Percentiles rank a stretch among this genome's conserved stretches.
phyloP scores from a whole-genome alignment of 2,888 invertebrate species.

The Maniola hyperantus region DNA sequence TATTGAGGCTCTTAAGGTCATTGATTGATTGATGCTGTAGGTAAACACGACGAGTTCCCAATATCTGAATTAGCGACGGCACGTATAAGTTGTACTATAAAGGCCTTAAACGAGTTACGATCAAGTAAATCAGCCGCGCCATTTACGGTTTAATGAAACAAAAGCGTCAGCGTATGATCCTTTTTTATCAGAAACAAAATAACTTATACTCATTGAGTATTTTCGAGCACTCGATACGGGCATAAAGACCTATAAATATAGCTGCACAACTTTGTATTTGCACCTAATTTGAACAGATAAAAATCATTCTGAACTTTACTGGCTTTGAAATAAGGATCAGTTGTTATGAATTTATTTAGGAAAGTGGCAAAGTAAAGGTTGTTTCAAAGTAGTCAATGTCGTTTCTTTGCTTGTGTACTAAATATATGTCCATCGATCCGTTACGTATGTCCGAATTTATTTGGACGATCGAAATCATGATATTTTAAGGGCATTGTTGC shows the following conservation, averaged over 20 bases:
- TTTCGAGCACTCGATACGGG: constrained; percentile 66
- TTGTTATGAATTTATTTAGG: not conserved
- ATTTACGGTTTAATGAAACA: constrained; percentile 76
- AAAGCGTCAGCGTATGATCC: constrained; percentile 68
- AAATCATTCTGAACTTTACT: constrained; percentile 17
- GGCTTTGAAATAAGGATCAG: not conserved
- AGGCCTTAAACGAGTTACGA: constrained; percentile 30
- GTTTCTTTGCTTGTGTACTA: constrained; percentile 53
- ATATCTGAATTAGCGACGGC: constrained; percentile 26
- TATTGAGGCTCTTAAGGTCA: too few species aligned
- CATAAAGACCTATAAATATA: constrained; percentile 71
- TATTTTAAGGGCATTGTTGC: constrained; percentile 48
- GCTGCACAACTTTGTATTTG: constrained; percentile 31
- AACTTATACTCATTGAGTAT: constrained; percentile 72
- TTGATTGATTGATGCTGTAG: not conserved
- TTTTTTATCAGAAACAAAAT: constrained; percentile 64
- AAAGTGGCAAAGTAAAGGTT: not conserved
- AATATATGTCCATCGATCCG: constrained; percentile 51
- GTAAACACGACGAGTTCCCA: constrained; percentile 17
- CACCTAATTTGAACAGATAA: not conserved
- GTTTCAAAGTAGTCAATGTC: constrained; percentile 46
- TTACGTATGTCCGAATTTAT: constrained; percentile 55
- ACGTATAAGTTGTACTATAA: constrained; percentile 27
- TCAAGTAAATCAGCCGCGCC: constrained; percentile 61
- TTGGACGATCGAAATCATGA: constrained; percentile 49